A percentile compares a stretch with the other conserved stretches of the same genome.
Conservation (phyloP, 1,140 invertebrate genomes). For the Sitobion miscanthi region DNA sequence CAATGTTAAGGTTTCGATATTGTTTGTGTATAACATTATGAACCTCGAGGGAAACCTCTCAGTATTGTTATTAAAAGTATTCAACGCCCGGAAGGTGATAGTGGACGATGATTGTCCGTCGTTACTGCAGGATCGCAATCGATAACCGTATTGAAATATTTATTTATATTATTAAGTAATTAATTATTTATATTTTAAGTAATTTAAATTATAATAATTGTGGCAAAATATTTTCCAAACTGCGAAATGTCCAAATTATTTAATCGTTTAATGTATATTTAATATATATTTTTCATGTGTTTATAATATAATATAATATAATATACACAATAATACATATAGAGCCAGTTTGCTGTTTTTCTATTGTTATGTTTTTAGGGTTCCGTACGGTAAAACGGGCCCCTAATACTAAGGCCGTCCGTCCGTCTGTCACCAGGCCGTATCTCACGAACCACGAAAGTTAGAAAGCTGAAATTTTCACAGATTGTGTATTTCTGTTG, state of each 20-base stretch:
- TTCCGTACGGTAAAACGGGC: too few relatives aligned
- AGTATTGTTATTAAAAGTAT: too few relatives aligned
- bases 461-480: too few relatives aligned
- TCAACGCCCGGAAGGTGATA: too few relatives aligned
- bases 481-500: too few relatives aligned
- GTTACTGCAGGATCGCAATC: background rate
- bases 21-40: background rate
- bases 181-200: constrained; percentile 8
- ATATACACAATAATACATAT: background rate
- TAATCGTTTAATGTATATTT: background rate
- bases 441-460: too few relatives aligned
- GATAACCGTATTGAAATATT: background rate
- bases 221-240: background rate
- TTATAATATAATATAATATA: background rate
- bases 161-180: background rate
- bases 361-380: background rate
- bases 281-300: background rate
- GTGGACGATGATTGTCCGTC: too few relatives aligned
- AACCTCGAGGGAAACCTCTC: background rate
- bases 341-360: background rate
- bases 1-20: background rate
- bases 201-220: constrained; percentile 2
- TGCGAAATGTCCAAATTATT: background rate
- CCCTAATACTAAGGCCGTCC: too few relatives aligned
- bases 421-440: too few relatives aligned